Base-by-base conservation (phyloP, 2,888 invertebrate species). In the Neoscelio sp. region DNA sequence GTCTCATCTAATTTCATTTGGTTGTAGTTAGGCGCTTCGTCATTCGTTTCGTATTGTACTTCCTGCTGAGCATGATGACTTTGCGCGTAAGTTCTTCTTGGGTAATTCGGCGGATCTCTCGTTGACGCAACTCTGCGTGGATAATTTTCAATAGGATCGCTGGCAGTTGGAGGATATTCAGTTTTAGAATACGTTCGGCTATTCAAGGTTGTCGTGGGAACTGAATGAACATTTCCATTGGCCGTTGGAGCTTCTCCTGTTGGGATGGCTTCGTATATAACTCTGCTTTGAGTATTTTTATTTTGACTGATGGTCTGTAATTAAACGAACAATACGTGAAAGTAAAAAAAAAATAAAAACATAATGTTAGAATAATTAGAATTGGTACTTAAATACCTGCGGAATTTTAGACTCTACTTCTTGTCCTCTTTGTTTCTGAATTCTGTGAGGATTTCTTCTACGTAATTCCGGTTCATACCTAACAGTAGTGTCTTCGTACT, bases 401-500 rank as follows among this genome's bases (percentile, higher is more conserved):
- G 54, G 12, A 6, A 30, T 15, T 73, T 76, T 80, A 2, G 60
- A 35, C 6, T 85, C 86, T 1, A 84, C 81, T 35, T 30, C 82
- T 33, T 85, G 84, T 15, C 42, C 81, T 50, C 81, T 82, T 64
- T 42, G 65, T 30, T 78, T 82, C 17, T 78, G 80, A 30, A 15
- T 33, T 35, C 78, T 80, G 2, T 60, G 40, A 2, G 40, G 52
- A 2, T 85, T 82, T 71, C 83, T 84, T 75, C 80, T 84, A 2
- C 83, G 77, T 28, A 42, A 33, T 28, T 80, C 81, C 7, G 71
- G 35, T 26, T 80, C 81, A 18, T 77, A 79, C 38, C 78, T 84
- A 20, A 80, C 71, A 0, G 88, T 88, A 0, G 86, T 87, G 8
- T 83, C 87, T 1, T 85, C 64, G n/a, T 80, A 74, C 54, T 82